Evolutionary conservation across 2,888 invertebrate genomes (phyloP).

Genomic region (Adelphocoris suturalis): DNA sequence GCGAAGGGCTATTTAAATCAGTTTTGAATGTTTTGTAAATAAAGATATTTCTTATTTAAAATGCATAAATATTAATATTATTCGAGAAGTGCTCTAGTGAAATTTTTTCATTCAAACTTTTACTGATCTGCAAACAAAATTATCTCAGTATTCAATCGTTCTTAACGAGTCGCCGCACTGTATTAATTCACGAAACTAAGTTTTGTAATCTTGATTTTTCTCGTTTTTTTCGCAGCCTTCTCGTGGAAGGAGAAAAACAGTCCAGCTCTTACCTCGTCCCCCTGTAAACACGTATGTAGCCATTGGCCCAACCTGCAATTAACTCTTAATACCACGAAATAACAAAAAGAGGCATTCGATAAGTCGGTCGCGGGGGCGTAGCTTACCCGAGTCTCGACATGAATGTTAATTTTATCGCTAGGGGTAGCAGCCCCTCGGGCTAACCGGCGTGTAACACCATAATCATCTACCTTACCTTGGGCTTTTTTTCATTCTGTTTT

Average conservation of each 20-base stretch:
- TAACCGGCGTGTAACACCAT: slow-evolving; percentile 34
- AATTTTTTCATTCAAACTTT: neutral
- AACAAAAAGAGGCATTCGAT: slow-evolving; percentile 55
- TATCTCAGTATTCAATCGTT: slow-evolving; percentile 37
- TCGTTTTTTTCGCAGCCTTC: neutral
- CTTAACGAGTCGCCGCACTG: slow-evolving; percentile 10
- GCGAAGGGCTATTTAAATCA: too few relatives aligned
- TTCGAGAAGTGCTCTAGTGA: too few relatives aligned
- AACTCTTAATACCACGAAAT: slow-evolving; percentile 50
- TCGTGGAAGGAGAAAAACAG: neutral
- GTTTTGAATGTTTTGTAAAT: too few relatives aligned
- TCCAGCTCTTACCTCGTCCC: slow-evolving; percentile 20
- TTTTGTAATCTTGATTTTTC: neutral
- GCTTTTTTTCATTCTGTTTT: neutral
- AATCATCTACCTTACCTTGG: slow-evolving; percentile 22
- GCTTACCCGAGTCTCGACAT: slow-evolving; percentile 47
- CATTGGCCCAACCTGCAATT: slow-evolving; percentile 56
- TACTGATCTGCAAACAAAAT: neutral
- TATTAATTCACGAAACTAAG: slow-evolving; percentile 21
- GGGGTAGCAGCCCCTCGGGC: slow-evolving; percentile 51
- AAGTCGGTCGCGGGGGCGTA: slow-evolving; percentile 41
- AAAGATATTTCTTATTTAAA: too few relatives aligned
- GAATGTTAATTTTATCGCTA: slow-evolving; percentile 64
- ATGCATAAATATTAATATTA: too few relatives aligned
- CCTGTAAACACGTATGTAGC: slow-evolving; percentile 66